These are phyloP conservation scores for Ctenoplectra terminalis DNA, from an alignment of 1,140 invertebrate genomes.

Conservation along the genomic window DNA sequence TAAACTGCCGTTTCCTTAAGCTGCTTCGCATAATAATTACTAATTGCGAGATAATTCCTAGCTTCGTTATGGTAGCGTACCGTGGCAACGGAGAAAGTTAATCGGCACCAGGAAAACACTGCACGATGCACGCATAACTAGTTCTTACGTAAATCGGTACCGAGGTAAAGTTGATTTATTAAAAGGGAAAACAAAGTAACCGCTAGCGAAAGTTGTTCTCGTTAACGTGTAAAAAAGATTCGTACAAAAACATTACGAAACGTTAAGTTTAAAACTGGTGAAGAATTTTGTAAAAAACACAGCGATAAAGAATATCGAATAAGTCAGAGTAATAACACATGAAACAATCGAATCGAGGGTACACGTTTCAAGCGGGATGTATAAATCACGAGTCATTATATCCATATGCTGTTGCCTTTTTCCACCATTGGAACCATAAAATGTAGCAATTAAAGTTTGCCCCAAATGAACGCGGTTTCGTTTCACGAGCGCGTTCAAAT, in stretches of 20 bases:
- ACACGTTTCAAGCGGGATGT: not conserved
- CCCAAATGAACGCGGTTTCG: constrained; percentile 15
- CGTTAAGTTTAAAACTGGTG: not conserved
- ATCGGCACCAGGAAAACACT: not conserved
- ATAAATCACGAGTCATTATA: not conserved
- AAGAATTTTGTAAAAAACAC: not conserved
- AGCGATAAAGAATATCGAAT: not conserved
- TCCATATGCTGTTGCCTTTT: not conserved
- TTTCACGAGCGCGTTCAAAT: not conserved
- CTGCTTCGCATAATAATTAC: not conserved
- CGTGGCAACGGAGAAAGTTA: not conserved
- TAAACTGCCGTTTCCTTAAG: not conserved
- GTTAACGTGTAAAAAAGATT: too few relatives aligned
- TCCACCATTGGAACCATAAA: not conserved
- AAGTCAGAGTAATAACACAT: not conserved
- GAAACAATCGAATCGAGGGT: not conserved
- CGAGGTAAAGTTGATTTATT: not conserved
- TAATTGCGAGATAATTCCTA: not conserved
- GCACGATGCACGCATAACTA: not conserved
- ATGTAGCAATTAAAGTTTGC: constrained; percentile 22
- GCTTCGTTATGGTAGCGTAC: not conserved
- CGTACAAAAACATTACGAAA: too few relatives aligned
- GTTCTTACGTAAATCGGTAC: not conserved
- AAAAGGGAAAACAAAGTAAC: not conserved
- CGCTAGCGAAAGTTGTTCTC: too few relatives aligned